Evolutionary conservation across 1,140 invertebrate genomes (phyloP), one percentile per base, ranked within the genome.

Genomic region (Ceratina japonica): DNA sequence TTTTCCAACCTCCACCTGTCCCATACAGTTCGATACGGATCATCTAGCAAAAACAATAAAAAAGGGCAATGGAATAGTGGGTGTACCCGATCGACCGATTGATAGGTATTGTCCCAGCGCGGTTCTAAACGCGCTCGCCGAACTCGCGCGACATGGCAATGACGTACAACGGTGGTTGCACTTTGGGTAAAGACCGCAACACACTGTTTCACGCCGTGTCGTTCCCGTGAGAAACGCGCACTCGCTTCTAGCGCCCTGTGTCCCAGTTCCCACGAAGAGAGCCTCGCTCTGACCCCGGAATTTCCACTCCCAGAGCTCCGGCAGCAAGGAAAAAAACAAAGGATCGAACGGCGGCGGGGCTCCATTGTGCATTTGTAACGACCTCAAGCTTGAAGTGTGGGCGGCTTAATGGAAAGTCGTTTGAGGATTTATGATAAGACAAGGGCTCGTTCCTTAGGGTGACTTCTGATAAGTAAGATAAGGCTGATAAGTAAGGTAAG

Each of bases 161-260:
- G 75, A 78, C 63, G 27, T 63, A 78, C 24, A 49, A 59, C 20
- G 18, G n/a, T 44, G 44, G 2, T 24, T 59, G 59, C 75, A 72
- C 68, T 78, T 72, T 78, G 52, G 27, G 75, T 54, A 78, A 78
- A 72, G 68, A 78, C 75, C 68, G 52, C 75, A 64, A 56, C 49
- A 65, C 49, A 61, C 68, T 13, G 59, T 27, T 31, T 68, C 51
- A 18, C 63, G 54, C 13, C 20, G n/a, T 4, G 54, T 56, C 15
- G 69, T 63, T 78, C 68, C 68, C 75, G 75, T 78, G 75, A 78
- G 75, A 78, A 78, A 78, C 56, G 37, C 68, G 27, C 75, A 78
- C 52, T 78, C 68, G 75, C 37, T 78, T 54, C 75, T 24, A 68
- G 68, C 54, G 63, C 54, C 49, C 63, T 51, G 24, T 56, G 68